Conservation (phyloP, 2,797 vertebrate genomes). For the Centroberyx gerrardi region DNA sequence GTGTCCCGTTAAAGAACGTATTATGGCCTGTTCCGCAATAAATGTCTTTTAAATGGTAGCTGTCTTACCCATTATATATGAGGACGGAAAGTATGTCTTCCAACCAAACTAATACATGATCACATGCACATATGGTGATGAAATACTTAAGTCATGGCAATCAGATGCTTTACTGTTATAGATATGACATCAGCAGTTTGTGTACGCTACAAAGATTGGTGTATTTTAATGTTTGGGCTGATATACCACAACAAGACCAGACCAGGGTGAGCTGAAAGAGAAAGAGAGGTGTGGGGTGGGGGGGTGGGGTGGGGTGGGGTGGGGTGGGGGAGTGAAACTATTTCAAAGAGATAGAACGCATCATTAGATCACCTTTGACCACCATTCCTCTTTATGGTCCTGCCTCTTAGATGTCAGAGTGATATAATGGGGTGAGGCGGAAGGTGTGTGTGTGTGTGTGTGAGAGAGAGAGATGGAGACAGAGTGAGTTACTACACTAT, state of each 20-base stretch:
- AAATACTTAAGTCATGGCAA: background rate
- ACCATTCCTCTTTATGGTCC: slow-evolving; percentile 59
- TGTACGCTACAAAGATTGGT: slow-evolving; percentile 2
- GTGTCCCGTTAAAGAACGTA: too few species aligned
- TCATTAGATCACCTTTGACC: slow-evolving; percentile 59
- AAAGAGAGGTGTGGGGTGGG: background rate
- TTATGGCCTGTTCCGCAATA: too few species aligned
- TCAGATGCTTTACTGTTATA: slow-evolving; percentile 4
- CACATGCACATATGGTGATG: background rate
- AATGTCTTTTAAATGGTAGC: too few species aligned
- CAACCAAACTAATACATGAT: too few species aligned
- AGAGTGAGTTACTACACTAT: slow-evolving; percentile 45
- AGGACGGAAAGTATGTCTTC: too few species aligned
- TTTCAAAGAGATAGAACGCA: slow-evolving; percentile 25
- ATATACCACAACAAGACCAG: slow-evolving; percentile 7
- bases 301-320: too few species aligned
- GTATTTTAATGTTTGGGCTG: background rate
- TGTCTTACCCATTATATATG: too few species aligned
- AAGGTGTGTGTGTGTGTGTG: slow-evolving; percentile 36
- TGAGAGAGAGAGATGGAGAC: slow-evolving; percentile 18
- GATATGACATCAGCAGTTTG: slow-evolving; percentile 13
- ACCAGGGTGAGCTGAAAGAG: slow-evolving; percentile 23
- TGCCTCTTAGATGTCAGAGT: slow-evolving; percentile 56
- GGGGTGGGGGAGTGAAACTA: slow-evolving; percentile 54
- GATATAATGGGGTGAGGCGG: slow-evolving; percentile 61